Evolutionary conservation across 2,888 invertebrate species (phyloP), one percentile per base, ranked within the genome.

Genomic region (Troides aeacus): DNA sequence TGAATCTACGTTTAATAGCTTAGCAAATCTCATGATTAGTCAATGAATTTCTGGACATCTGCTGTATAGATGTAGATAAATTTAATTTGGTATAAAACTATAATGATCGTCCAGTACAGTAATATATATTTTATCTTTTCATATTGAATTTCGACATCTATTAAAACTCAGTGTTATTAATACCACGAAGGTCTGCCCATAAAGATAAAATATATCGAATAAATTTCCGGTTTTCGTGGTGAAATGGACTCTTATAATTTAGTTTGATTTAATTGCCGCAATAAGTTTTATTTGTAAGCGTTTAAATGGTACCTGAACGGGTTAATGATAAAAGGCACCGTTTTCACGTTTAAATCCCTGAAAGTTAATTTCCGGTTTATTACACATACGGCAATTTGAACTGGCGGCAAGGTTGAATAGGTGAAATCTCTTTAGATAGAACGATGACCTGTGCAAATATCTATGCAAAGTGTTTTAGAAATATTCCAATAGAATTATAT

Each of bases 311-410:
- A 23, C 57, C 42, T 65, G 46, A 46, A 23, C 46, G 58, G 46
- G 46, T 59, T 24, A 46, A 65, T 24, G 23, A 59, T 12, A 65
- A 59, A 59, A 46, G 15, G 64, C 46, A 24, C 7, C 18, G 23
- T 46, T 64, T 64, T 23, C 23, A 58, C 30, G 24, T 36, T 21
- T 60, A 36, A 60, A 60, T 60, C 36, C 36, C 60, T 60, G 57
- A 58, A 58, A 58, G 23, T 58, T 58, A 58, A 58, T 58, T 58
- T 58, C 57, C 57, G 57, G 57, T 58, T 58, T 58, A 21, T 57
- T 21, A 23, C 23, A 58, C 57, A 12, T 23, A 23, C 57, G 57
- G 23, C 8, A 23, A 58, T 23, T 58, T n/a, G 24, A 10, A 58
- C 12, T 58, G n/a, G 57, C 57, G 57, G 23, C n/a, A 21, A 3